Conservation (phyloP, 2,888 invertebrate species). For the Tetranychus piercei region DNA sequence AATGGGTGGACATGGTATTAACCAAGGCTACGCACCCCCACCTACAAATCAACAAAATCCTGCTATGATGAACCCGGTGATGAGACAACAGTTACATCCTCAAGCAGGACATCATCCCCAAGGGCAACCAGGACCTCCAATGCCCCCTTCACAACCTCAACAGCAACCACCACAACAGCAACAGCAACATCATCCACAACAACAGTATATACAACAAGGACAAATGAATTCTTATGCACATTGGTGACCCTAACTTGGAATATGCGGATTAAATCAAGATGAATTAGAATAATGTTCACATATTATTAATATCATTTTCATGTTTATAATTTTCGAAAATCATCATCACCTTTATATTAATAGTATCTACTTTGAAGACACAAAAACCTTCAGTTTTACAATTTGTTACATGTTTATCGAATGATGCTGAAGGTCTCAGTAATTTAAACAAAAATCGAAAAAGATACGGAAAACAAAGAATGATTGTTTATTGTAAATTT, state of each 20-base stretch:
- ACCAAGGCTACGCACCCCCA: slow-evolving; percentile 15
- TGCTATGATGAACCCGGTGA: slow-evolving; percentile 19
- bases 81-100: slow-evolving; percentile 19
- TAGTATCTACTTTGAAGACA: neutral
- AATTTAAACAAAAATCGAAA: neutral
- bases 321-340: neutral
- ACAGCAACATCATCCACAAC: slow-evolving; percentile 17
- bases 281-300: too few relatives aligned
- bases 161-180: neutral
- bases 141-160: neutral
- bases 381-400: neutral
- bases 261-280: too few relatives aligned
- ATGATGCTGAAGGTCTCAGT: neutral
- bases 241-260: neutral
- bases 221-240: slow-evolving; percentile 6
- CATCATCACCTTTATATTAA: neutral
- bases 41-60: slow-evolving; percentile 3
- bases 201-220: slow-evolving; percentile 8
- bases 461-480: neutral
- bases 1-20: slow-evolving; percentile 4
- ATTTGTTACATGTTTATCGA: neutral
- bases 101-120: slow-evolving; percentile 11
- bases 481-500: neutral
- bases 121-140: neutral
- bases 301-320: neutral